Evolutionary conservation across 2,888 invertebrate genomes (phyloP).

Genomic region (Drosophila basisetae): DNA sequence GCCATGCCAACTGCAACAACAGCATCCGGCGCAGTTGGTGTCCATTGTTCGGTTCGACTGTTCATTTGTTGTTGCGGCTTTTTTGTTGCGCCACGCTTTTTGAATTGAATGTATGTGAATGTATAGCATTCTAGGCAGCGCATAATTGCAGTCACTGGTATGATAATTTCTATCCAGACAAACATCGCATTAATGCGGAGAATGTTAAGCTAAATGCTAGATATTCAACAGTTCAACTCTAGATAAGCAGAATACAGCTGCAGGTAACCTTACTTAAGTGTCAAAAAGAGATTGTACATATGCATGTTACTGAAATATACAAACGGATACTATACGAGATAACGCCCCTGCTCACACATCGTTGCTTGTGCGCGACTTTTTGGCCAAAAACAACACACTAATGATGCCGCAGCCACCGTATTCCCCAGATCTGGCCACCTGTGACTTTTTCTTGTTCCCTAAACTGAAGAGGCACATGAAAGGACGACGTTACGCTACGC

Average conservation of each 20-base stretch:
- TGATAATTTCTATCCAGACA: conserved; percentile 63
- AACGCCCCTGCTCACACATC: too few species aligned
- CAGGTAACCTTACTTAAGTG: neutral
- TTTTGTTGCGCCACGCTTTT: conserved; percentile 47
- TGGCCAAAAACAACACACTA: too few species aligned
- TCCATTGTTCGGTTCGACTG: conserved; percentile 46
- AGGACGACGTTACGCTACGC: too few species aligned
- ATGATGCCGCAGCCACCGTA: too few species aligned
- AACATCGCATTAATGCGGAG: conserved; percentile 52
- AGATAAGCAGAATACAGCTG: neutral
- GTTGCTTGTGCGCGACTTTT: too few species aligned
- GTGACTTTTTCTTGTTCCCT: too few species aligned
- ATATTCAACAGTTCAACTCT: conserved; percentile 22
- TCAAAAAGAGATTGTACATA: neutral
- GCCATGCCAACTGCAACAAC: conserved; percentile 17
- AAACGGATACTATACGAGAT: neutral
- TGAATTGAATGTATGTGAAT: conserved; percentile 60
- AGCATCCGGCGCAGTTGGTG: conserved; percentile 39
- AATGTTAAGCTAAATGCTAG: conserved; percentile 54
- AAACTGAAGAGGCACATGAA: too few species aligned
- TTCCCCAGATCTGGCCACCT: too few species aligned
- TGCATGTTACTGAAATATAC: neutral
- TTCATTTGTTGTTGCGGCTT: conserved; percentile 46
- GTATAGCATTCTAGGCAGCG: conserved; percentile 60
- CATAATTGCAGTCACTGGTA: conserved; percentile 72